Evolutionary conservation across 2,797 vertebrate genomes (phyloP), one percentile per base, ranked within the genome.

Genomic region (Cryptoprocta ferox): DNA sequence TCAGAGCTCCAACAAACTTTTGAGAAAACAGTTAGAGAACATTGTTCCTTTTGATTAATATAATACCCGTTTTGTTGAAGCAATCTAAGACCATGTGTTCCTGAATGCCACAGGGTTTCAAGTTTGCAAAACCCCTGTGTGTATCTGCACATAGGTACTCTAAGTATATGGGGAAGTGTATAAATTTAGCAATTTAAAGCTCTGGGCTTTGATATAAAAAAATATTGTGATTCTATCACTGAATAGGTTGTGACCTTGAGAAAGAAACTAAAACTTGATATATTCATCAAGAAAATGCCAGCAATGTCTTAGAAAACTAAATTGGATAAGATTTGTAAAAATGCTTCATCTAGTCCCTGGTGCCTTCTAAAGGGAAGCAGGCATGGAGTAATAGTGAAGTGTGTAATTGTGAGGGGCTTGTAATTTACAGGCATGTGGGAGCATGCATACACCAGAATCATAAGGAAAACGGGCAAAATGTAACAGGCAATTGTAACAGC

Each of bases 241-340:
- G 35, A 65, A 21, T 65, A 70, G 8, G 15, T 16, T 71, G 26
- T 89, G 11, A 78, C 53, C 32, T 70, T 88, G 59, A 12, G 35
- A 68, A 83, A 81, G 13, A 86, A 97, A 89, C 32, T 28, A 71
- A 80, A 14, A 30, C 21, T 28, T 73, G 6, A 50, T 93, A 83
- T 78, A 42, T 71, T 87, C 4, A 18, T 86, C 28, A 18, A 5
- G 14, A 78, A 92, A n/a, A 70, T n/a, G 8, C 28, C 26, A 35
- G 21, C 56, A 26, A 35, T 63, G 9, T 12, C 37, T 84, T 6
- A 68, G 50, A 80, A 2, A 94, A 83, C 66, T 32, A 68, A n/a
- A n/a, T 24, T 39, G 2, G 42, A 39, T 48, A 50, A 50, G 13
- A 0, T 48, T 82, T 73, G 2, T 76, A 35, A 37, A 73, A 53